Conservation (phyloP, 2,888 invertebrate genomes). For the Ornithoptera alexandrae region DNA sequence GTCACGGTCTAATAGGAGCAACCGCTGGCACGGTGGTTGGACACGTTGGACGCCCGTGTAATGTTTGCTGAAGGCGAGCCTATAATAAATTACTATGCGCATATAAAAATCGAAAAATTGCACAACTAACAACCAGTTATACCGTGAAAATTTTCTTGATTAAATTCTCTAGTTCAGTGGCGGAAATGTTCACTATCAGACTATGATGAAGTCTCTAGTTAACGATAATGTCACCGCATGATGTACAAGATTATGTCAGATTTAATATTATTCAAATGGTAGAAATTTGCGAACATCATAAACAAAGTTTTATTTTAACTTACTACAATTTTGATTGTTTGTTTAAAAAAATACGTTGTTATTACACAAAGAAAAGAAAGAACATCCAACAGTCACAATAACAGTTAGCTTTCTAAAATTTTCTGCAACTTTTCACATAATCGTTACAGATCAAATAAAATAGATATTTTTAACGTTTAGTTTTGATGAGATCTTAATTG, state of each 20-base stretch:
- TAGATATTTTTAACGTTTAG: background rate
- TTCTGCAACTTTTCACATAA: background rate
- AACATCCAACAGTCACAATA: background rate
- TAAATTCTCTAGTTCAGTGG: too few species aligned
- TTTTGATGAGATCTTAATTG: background rate
- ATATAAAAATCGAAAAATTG: too few species aligned
- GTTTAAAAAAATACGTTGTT: background rate
- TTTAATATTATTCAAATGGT: background rate
- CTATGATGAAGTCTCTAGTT: too few species aligned
- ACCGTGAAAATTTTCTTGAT: too few species aligned
- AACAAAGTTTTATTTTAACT: background rate
- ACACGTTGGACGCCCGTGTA: constrained; percentile 55
- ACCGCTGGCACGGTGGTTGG: constrained; percentile 49
- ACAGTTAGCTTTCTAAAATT: background rate
- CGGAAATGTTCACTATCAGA: too few species aligned
- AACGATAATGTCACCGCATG: too few species aligned
- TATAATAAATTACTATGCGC: too few species aligned
- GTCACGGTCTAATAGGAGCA: constrained; percentile 72
- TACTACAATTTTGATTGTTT: background rate
- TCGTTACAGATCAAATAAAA: background rate
- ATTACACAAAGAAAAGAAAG: background rate
- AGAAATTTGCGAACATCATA: background rate
- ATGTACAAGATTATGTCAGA: background rate
- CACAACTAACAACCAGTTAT: too few species aligned
- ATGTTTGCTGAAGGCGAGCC: constrained; percentile 42